Evolutionary conservation across 2,888 invertebrate genomes (phyloP).

Genomic region (Agrochola circellaris): DNA sequence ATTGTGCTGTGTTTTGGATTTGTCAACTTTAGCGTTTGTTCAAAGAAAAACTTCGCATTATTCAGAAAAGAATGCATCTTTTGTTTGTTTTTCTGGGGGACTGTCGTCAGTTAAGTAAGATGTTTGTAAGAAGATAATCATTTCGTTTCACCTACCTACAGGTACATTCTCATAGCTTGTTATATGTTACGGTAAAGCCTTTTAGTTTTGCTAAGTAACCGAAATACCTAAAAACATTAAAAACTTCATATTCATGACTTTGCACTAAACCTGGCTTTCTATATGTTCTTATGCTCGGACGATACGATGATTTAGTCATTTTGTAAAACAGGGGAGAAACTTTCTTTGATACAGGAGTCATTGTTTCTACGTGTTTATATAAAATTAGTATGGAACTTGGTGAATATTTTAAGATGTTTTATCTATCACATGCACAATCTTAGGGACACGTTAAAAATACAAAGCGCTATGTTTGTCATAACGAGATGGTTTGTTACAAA

Average conservation of each 20-base stretch:
- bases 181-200: background rate
- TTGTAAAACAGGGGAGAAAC: background rate
- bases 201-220: background rate
- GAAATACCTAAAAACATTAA: background rate
- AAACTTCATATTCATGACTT: constrained; percentile 1
- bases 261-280: constrained; percentile 1
- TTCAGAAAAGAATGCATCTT: constrained; percentile 65
- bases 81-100: constrained; percentile 66
- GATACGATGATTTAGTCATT: background rate
- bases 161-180: background rate
- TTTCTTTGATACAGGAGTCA: background rate
- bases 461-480: constrained; percentile 53
- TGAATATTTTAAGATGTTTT: background rate
- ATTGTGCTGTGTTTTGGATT: constrained; percentile 75
- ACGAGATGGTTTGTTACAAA: constrained; percentile 69
- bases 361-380: background rate
- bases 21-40: constrained; percentile 75
- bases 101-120: constrained; percentile 65
- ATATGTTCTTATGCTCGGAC: background rate
- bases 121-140: constrained; percentile 57
- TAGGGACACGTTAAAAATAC: background rate
- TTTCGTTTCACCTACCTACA: constrained; percentile 16
- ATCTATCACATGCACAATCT: background rate
- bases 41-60: constrained; percentile 67
- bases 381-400: background rate